phyloP scores from a whole-genome alignment of 2,888 invertebrate species.

The Teinopalpus imperialis region DNA sequence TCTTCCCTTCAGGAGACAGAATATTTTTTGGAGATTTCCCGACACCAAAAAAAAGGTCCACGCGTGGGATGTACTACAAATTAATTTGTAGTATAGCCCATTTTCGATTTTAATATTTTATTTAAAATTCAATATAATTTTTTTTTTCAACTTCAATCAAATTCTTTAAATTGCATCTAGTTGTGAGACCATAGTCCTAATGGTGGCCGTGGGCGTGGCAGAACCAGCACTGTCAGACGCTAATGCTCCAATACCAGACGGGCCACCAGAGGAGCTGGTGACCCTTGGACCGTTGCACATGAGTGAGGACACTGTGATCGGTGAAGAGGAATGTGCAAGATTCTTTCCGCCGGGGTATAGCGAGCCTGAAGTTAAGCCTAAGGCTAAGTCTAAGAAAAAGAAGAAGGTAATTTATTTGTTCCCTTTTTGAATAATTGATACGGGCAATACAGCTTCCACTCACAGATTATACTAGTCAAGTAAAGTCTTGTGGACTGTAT shows the following conservation, averaged over 20 bases:
- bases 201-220: constrained; percentile 84
- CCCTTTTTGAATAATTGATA: too few relatives aligned
- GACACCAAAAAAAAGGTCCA: too few relatives aligned
- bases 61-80: too few relatives aligned
- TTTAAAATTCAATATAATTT: too few relatives aligned
- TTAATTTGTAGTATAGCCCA: too few relatives aligned
- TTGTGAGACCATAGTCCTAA: constrained; percentile 85
- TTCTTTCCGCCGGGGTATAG: constrained; percentile 87
- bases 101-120: too few relatives aligned
- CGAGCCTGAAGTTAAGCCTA: constrained; percentile 69
- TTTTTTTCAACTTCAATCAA: too few relatives aligned
- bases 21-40: too few relatives aligned
- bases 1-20: too few relatives aligned
- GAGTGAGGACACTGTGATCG: constrained; percentile 84
- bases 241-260: constrained; percentile 82
- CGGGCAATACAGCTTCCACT: too few relatives aligned
- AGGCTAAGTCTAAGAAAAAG: constrained; percentile 75
- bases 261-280: constrained; percentile 84
- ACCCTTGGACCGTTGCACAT: constrained; percentile 86
- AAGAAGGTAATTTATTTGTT: constrained; percentile 80
- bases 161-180: constrained; percentile 74
- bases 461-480: too few relatives aligned
- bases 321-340: constrained; percentile 82
- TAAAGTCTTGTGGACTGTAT: too few relatives aligned
- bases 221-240: constrained; percentile 84